These are phyloP conservation scores for Idris sp. DNA, from an alignment of 1,140 invertebrate species.

Conservation along the genomic window DNA sequence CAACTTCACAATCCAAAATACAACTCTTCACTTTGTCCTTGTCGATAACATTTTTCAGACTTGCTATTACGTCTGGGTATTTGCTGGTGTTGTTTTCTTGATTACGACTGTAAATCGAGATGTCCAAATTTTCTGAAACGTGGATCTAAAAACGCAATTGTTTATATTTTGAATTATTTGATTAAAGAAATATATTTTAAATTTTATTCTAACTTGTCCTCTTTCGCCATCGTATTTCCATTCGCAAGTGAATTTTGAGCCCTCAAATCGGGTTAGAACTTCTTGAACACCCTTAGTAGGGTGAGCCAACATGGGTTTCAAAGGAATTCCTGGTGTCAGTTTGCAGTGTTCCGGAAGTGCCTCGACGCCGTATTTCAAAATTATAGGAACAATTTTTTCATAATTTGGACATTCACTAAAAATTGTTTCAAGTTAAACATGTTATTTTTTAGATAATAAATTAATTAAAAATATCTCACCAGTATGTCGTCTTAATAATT, in stretches of 20 bases:
- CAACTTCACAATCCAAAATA: constrained; percentile 97
- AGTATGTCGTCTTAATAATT: constrained; percentile 95
- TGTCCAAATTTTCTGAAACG: constrained; percentile 82
- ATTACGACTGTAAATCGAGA: constrained; percentile 96
- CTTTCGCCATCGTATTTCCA: constrained; percentile 99
- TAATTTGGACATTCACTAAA: constrained; percentile 97
- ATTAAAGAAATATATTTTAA: background rate
- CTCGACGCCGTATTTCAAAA: constrained; percentile 89
- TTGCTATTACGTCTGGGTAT: constrained; percentile 96
- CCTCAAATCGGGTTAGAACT: constrained; percentile 94
- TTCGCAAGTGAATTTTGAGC: constrained; percentile 97
- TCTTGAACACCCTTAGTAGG: constrained; percentile 96
- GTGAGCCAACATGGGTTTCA: constrained; percentile 99
- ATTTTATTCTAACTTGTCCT: constrained; percentile 86
- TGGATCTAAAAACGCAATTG: constrained; percentile 83
- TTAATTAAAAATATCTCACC: constrained; percentile 80
- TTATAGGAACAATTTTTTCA: constrained; percentile 88
- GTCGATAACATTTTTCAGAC: constrained; percentile 81
- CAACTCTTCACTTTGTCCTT: constrained; percentile 86
- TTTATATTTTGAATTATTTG: background rate
- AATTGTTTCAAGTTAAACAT: background rate
- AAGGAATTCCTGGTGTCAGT: constrained; percentile 93
- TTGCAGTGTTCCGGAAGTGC: constrained; percentile 90
- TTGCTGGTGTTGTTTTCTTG: constrained; percentile 99
- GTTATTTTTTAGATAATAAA: background rate